Percentiles rank a stretch among this genome's conserved stretches.
phyloP scores from a whole-genome alignment of 2,113 vertebrate species.

The Amphilophus citrinellus region DNA sequence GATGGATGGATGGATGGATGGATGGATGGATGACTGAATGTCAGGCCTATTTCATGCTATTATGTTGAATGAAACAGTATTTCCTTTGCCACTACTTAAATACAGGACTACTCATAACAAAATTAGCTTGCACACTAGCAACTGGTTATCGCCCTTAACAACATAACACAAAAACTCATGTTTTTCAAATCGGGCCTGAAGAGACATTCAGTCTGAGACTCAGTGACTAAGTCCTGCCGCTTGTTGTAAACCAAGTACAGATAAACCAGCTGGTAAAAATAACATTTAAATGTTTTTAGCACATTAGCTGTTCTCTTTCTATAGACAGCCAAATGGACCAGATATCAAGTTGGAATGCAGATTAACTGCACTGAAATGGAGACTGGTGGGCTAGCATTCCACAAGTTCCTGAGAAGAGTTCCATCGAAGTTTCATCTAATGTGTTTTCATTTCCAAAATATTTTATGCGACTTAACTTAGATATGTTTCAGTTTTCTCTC shows the following conservation, averaged over 20 bases:
- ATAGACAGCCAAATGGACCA: conserved; percentile 5
- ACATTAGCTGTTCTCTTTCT: not conserved
- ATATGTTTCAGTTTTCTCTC: conserved; percentile 7
- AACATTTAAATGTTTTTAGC: conserved; percentile 25
- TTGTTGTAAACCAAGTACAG: conserved; percentile 3
- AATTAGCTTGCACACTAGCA: not conserved
- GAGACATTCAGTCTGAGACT: conserved; percentile 47
- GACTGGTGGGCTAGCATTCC: conserved; percentile 48
- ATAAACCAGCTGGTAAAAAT: conserved; percentile 43
- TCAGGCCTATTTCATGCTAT: not conserved
- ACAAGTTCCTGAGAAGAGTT: not conserved
- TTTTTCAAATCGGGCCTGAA: not conserved
- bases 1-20: too few relatives aligned
- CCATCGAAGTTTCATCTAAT: conserved; percentile 23
- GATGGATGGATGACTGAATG: not conserved
- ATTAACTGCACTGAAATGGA: conserved; percentile 37
- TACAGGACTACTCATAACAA: not conserved
- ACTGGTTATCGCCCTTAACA: conserved; percentile 36
- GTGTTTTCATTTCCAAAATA: conserved; percentile 42
- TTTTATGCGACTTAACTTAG: conserved; percentile 44
- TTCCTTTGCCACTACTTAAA: conserved; percentile 2
- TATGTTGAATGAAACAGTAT: conserved; percentile 1
- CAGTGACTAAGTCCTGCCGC: conserved; percentile 54
- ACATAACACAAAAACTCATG: conserved; percentile 16
- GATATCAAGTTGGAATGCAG: conserved; percentile 30